A percentile compares a stretch with the other conserved stretches of the same genome.
phyloP scores from a whole-genome alignment of 2,888 invertebrate genomes.

The Nomada ruficornis region DNA sequence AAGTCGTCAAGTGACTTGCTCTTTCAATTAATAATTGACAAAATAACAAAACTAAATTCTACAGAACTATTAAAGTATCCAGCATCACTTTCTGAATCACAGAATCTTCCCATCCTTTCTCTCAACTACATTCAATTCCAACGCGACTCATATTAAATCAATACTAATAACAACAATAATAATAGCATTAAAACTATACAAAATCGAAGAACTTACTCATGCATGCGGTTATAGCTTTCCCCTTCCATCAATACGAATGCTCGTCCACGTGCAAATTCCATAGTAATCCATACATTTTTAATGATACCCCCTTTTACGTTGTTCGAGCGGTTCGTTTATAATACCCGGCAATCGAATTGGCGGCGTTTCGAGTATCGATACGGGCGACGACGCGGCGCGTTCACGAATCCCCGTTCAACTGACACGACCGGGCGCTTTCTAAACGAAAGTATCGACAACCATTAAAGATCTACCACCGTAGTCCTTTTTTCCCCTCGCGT shows the following conservation, averaged over 20 bases:
- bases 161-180: background rate
- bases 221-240: constrained; percentile 46
- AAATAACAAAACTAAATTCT: too few species aligned
- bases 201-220: constrained; percentile 54
- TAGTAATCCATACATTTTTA: constrained; percentile 3
- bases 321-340: background rate
- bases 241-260: constrained; percentile 4
- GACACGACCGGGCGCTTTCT: constrained; percentile 66
- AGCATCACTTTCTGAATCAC: too few species aligned
- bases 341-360: background rate
- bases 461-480: constrained; percentile 62
- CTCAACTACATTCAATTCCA: background rate
- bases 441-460: constrained; percentile 70
- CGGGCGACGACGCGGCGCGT: constrained; percentile 35
- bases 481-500: constrained; percentile 52
- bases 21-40: too few species aligned
- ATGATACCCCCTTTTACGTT: too few species aligned
- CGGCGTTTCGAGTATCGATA: background rate
- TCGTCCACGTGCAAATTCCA: background rate
- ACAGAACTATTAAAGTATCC: too few species aligned
- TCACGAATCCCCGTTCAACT: constrained; percentile 54
- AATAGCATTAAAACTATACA: background rate
- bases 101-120: background rate
- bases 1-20: too few species aligned
- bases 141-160: background rate